A percentile compares a stretch with the other conserved stretches of the same genome.
These are phyloP conservation scores for Monochamus alternatus DNA, from an alignment of 2,888 invertebrate species.

Conservation along the genomic window DNA sequence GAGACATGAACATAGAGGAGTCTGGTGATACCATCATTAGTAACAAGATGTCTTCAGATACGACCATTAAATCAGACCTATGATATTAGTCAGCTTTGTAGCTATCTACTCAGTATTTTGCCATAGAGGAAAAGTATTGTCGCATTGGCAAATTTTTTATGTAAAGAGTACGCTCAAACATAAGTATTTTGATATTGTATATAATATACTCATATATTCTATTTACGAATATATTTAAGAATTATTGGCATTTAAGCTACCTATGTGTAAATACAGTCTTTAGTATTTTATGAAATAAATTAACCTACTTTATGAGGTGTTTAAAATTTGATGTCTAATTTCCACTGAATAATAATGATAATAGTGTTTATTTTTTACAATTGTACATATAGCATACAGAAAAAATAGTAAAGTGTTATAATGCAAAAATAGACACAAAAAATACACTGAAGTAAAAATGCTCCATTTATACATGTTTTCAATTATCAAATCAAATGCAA, in stretches of 20 bases:
- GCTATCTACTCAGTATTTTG: slow-evolving; percentile 26
- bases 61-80: slow-evolving; percentile 15
- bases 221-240: slow-evolving; percentile 15
- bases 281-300: not conserved
- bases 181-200: slow-evolving; percentile 22
- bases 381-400: too few relatives aligned
- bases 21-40: slow-evolving; percentile 14
- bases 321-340: too few relatives aligned
- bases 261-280: slow-evolving; percentile 10
- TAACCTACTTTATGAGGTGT: not conserved
- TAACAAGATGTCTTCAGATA: slow-evolving; percentile 21
- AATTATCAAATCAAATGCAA: too few relatives aligned
- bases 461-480: too few relatives aligned
- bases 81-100: slow-evolving; percentile 18
- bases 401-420: too few relatives aligned
- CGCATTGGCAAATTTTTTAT: slow-evolving; percentile 15
- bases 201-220: slow-evolving; percentile 19
- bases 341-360: too few relatives aligned
- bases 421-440: too few relatives aligned
- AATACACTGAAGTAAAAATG: too few relatives aligned
- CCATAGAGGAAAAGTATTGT: slow-evolving; percentile 4
- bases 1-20: slow-evolving; percentile 39
- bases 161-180: slow-evolving; percentile 2
- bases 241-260: not conserved
- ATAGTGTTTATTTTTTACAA: too few relatives aligned